A percentile compares a stretch with the other conserved stretches of the same genome.
These are phyloP conservation scores for Labeo catla DNA, from an alignment of 2,113 vertebrate genomes.

Conservation along the genomic window DNA sequence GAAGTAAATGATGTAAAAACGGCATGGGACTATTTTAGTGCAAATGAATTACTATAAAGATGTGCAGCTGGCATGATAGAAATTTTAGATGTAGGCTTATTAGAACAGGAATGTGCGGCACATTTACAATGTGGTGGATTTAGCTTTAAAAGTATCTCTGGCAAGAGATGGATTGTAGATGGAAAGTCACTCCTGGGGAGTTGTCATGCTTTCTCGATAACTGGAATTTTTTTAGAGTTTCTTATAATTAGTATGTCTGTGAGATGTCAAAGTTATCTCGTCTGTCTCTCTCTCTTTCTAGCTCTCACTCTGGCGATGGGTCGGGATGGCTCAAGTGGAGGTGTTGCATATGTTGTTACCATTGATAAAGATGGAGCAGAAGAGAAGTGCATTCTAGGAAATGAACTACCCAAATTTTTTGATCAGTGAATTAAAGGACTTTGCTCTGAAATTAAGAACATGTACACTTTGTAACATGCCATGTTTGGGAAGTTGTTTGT, in stretches of 20 bases:
- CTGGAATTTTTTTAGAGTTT: too few species aligned
- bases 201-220: too few species aligned
- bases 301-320: conserved; percentile 85
- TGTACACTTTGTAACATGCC: neutral
- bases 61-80: too few species aligned
- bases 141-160: too few species aligned
- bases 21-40: too few species aligned
- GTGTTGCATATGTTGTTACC: conserved; percentile 82
- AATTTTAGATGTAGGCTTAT: too few species aligned
- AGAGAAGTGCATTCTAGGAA: conserved; percentile 80
- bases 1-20: too few species aligned
- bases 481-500: neutral
- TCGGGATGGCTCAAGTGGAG: conserved; percentile 85
- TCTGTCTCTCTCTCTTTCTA: conserved; percentile 55
- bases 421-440: conserved; percentile 68
- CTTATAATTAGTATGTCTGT: neutral
- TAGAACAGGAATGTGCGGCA: too few species aligned
- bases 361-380: conserved; percentile 79
- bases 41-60: too few species aligned
- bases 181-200: too few species aligned
- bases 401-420: conserved; percentile 82
- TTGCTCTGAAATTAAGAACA: neutral
- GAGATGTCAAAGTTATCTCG: neutral
- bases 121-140: too few species aligned
- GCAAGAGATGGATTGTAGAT: too few species aligned